Base-by-base conservation (phyloP, 1,140 invertebrate species). In the Anagrus nilaparvatae region DNA sequence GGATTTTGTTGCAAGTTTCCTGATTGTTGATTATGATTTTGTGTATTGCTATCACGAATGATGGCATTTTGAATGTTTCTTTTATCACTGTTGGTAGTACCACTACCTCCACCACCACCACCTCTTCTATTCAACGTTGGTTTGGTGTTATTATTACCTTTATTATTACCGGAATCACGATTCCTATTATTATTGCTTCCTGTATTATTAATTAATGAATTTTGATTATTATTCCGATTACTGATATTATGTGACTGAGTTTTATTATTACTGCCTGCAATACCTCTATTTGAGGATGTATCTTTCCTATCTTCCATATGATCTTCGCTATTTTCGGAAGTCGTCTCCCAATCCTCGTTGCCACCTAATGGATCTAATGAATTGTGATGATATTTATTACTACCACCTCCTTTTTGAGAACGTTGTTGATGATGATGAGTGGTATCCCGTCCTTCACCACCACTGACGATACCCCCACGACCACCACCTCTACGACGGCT, bases 281-380 rank as follows among this genome's bases (percentile, higher is more conserved):
- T 14, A 10, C 37, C 41, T 4, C 5, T 20, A 19, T 29, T 40
- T 20, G 46, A 38, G 5, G 38, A n/a, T 8, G 54, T 47, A 3
- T 70, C 62, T 44, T 67, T 64, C 7, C 55, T 50, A 17, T 68
- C 65, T 16, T 72, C 67, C 3, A 57, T 48, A n/a, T 65, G 63
- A 6, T 66, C 65, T 16, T 81, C 78, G 52, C 77, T 79, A 55
- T 77, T 77, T 56, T 82, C 78, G 3, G 78, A 81, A 3, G 77
- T 77, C 0, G 78, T 79, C 50, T 81, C 78, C 76, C 77, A 80
- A 47, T 75, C 74, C 49, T 80, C 78, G 42, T 79, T 78, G 41
- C 72, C 75, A 5, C 58, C 52, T n/a, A n/a, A n/a, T n/a, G n/a
- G n/a, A 4, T 67, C 71, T 1, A 58, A 55, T 4, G 61, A 64